Conservation (phyloP, 2,888 invertebrate genomes). For the Lottia gigantea region DNA sequence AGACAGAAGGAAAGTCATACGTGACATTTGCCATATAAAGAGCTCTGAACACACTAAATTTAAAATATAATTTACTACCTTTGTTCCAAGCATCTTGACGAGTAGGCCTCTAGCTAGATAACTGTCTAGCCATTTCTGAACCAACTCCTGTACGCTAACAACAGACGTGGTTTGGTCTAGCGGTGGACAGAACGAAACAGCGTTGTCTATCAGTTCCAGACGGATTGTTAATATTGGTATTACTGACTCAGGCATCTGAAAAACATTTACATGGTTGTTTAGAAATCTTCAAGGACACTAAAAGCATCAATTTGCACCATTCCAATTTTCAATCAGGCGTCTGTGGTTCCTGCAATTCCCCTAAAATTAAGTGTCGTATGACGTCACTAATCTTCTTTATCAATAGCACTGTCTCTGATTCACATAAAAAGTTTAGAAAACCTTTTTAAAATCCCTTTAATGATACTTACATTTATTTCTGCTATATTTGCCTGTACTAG, state of each 20-base stretch:
- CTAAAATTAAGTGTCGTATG: too few relatives aligned
- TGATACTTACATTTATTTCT: constrained; percentile 42
- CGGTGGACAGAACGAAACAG: constrained; percentile 64
- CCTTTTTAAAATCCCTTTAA: too few relatives aligned
- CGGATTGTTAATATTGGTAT: constrained; percentile 64
- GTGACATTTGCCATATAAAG: too few relatives aligned
- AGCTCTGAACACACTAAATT: too few relatives aligned
- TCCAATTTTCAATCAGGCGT: too few relatives aligned
- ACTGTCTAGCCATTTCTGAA: constrained; percentile 61
- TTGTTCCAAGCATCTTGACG: constrained; percentile 62
- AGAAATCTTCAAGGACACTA: too few relatives aligned
- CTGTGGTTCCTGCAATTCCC: too few relatives aligned
- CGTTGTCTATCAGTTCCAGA: constrained; percentile 65
- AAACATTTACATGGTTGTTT: neutral
- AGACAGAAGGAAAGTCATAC: too few relatives aligned
- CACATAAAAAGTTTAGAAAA: too few relatives aligned
- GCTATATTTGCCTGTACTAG: constrained; percentile 59
- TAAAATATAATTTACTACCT: constrained; percentile 42
- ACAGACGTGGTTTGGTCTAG: constrained; percentile 63
- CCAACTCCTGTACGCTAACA: constrained; percentile 64
- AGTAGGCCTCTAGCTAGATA: constrained; percentile 62
- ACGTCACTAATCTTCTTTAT: too few relatives aligned
- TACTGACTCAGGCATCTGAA: constrained; percentile 28
- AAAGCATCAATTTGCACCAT: too few relatives aligned
- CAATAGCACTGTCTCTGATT: too few relatives aligned